A percentile compares a stretch with the other conserved stretches of the same genome.
Evolutionary conservation across 2,113 vertebrate genomes (phyloP).

Genomic region (Thinocorus orbignyianus): DNA sequence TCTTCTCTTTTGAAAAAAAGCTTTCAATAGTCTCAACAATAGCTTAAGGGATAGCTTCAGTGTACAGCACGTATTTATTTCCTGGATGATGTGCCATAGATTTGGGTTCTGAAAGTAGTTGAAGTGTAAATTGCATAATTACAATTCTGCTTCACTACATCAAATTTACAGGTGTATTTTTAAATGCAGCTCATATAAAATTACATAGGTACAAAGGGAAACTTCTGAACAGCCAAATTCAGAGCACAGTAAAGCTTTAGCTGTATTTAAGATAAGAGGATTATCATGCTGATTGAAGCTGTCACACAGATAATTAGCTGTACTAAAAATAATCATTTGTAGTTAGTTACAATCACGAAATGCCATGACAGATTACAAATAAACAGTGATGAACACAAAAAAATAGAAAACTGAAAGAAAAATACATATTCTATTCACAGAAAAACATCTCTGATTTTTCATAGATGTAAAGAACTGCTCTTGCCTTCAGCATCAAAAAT

Average conservation of each 20-base stretch:
- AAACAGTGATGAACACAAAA: neutral
- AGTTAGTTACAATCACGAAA: neutral
- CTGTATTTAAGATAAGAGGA: constrained; percentile 15
- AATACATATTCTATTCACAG: neutral
- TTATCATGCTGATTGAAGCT: constrained; percentile 14
- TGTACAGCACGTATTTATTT: neutral
- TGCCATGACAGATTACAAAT: neutral
- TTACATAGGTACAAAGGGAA: neutral
- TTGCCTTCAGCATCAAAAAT: neutral
- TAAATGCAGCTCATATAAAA: neutral
- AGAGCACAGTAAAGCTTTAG: neutral
- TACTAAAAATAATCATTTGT: constrained; percentile 42
- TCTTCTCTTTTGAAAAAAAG: neutral
- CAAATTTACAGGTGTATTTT: neutral
- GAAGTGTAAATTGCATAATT: neutral
- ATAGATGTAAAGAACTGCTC: neutral
- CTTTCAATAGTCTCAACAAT: neutral
- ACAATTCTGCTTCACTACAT: neutral
- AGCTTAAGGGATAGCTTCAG: neutral
- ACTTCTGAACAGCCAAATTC: neutral
- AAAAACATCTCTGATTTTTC: neutral
- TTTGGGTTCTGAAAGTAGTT: neutral
- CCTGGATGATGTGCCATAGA: neutral
- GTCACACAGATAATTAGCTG: constrained; percentile 19
- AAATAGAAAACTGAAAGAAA: neutral